These are phyloP conservation scores for Xenentodon cancila DNA, from an alignment of 2,797 vertebrate genomes.

Conservation along the genomic window DNA sequence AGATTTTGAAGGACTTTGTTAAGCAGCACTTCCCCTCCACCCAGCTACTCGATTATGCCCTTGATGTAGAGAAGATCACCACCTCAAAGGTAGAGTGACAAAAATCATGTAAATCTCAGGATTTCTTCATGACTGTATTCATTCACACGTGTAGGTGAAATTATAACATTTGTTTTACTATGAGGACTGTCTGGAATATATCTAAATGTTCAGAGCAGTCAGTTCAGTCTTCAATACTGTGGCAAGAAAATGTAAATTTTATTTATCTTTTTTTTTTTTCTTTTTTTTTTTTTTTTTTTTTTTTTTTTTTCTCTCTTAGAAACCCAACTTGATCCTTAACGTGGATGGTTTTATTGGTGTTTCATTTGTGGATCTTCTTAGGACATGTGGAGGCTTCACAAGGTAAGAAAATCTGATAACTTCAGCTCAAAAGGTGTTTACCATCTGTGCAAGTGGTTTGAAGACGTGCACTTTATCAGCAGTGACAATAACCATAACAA, in stretches of 20 bases:
- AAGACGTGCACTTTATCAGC: background rate
- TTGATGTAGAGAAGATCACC: slow-evolving; percentile 98
- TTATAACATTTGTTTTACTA: no score
- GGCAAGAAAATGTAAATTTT: no score
- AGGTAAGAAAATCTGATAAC: slow-evolving; percentile 78
- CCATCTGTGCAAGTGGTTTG: background rate
- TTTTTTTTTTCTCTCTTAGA: slow-evolving; percentile 80
- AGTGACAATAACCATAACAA: background rate
- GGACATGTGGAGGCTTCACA: slow-evolving; percentile 95
- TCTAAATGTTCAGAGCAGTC: no score
- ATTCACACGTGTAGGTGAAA: no score
- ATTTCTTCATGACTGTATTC: background rate
- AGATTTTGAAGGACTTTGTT: slow-evolving; percentile 94
- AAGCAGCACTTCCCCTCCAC: slow-evolving; percentile 93
- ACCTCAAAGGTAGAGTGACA: slow-evolving; percentile 90
- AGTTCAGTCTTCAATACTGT: no score
- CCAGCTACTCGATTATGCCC: slow-evolving; percentile 91
- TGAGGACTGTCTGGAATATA: no score
- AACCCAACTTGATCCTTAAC: slow-evolving; percentile 98
- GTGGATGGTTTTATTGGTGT: slow-evolving; percentile 97
- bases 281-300: background rate
- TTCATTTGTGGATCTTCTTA: slow-evolving; percentile 94
- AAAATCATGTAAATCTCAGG: background rate
- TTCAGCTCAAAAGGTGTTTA: background rate
- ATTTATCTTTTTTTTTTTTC: no score